Base-by-base conservation (phyloP, 2,113 vertebrate species). In the Strix aluco region DNA sequence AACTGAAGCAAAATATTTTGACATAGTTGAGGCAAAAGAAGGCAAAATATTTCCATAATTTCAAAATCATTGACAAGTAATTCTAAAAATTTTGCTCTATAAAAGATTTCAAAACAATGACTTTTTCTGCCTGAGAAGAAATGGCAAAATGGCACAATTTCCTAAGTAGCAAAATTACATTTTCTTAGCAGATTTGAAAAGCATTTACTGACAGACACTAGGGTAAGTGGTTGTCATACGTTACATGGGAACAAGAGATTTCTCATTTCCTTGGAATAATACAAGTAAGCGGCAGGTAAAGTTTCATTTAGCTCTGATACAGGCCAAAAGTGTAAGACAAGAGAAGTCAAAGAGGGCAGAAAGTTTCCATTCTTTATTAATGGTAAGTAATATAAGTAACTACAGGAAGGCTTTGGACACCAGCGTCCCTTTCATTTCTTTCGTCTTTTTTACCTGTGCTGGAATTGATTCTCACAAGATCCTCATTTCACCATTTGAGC, bases 201-300 rank as follows among this genome's bases (percentile, higher is more conserved):
- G 11, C 70, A 40, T 58, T 92, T 83, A 32, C n/a, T 11, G 4
- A 26, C 30, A 77, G 34, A 40, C 15, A 44, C 6, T 82, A 77
- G 6, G 0, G 0, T 57, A 62, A 90, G 34, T 47, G 4, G 5
- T 30, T 81, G 49, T 66, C 47, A 75, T 30, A 69, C 26, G n/a
- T 62, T 58, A 38, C 30, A 46, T 7, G 26, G 13, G 30, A 73
- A 77, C 2, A 54, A 58, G 5, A 81, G 6, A 62, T 58, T 90
- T 92, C 13, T 79, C 7, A 10, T 71, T 62, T 23, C 84, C 23
- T 58, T 71, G 10, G 42, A 78, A 74, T 29, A 88, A 46, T 29
- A 58, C 13, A 69, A 26, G 15, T 15, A 84, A 78, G 4, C n/a
- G 6, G 7, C 8, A 77, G 80, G 7, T 38, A 65, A 72, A 55